phyloP scores from a whole-genome alignment of 2,888 invertebrate genomes.

The Apantesis nais region DNA sequence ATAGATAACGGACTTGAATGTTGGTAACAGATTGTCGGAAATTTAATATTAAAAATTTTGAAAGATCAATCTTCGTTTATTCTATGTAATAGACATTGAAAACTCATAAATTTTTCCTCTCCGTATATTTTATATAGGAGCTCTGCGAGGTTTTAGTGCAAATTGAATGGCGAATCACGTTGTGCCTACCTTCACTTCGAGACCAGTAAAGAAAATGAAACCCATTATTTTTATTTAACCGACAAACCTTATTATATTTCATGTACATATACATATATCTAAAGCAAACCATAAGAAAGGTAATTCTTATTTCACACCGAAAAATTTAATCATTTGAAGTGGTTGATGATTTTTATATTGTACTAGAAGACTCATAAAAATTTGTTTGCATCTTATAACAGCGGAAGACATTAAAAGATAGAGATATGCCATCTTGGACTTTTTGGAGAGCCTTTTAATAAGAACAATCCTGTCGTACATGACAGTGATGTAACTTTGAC shows the following conservation, averaged over 20 bases:
- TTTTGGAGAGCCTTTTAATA: no score
- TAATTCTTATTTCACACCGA: not conserved
- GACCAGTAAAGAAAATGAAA: constrained; percentile 5
- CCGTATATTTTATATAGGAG: constrained; percentile 51
- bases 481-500: no score
- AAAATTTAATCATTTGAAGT: not conserved
- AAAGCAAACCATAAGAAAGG: not conserved
- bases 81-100: constrained; percentile 51
- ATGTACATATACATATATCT: no score
- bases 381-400: no score
- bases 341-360: no score
- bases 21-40: constrained; percentile 19
- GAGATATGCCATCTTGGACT: no score
- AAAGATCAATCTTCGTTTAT: constrained; percentile 11
- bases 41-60: constrained; percentile 16
- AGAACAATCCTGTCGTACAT: no score
- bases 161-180: constrained; percentile 55
- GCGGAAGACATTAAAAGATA: no score
- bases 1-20: constrained; percentile 1
- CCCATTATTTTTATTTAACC: not conserved
- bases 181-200: constrained; percentile 16
- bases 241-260: not conserved
- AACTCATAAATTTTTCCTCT: constrained; percentile 57
- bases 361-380: no score
- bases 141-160: constrained; percentile 54